A percentile compares a stretch with the other conserved stretches of the same genome.
Conservation (phyloP, 2,888 invertebrate genomes). For the Anagyrus pseudococci region DNA sequence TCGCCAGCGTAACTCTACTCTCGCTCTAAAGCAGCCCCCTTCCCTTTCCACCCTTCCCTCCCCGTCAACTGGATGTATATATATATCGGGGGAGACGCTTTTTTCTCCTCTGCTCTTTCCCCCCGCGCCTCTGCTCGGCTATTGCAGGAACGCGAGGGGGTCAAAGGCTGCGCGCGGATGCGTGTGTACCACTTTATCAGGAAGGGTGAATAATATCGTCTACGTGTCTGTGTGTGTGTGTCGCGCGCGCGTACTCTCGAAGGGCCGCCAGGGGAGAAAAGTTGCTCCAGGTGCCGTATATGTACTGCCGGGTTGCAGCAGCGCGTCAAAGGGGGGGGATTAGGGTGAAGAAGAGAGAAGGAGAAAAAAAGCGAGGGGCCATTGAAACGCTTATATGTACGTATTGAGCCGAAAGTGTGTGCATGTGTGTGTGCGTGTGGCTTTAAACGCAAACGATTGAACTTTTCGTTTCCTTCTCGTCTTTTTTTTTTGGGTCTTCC, state of each 20-base stretch:
- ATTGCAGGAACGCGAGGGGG: slow-evolving; percentile 2
- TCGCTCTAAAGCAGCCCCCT: neutral
- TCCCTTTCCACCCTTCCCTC: slow-evolving; percentile 10
- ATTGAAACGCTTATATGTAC: too few relatives aligned
- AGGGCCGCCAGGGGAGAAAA: too few relatives aligned
- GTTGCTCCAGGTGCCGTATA: too few relatives aligned
- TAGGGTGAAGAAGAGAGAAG: neutral
- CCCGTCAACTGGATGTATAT: too few relatives aligned
- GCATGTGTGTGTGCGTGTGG: neutral
- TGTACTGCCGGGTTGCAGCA: too few relatives aligned
- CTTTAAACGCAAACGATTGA: too few relatives aligned
- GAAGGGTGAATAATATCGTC: slow-evolving; percentile 28
- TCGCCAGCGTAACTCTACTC: slow-evolving; percentile 30
- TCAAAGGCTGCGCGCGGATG: slow-evolving; percentile 14
- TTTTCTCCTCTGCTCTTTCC: slow-evolving; percentile 5
- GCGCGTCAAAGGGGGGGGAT: too few relatives aligned
- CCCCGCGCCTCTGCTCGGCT: neutral
- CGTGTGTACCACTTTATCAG: neutral
- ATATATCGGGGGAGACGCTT: neutral
- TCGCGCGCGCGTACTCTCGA: neutral
- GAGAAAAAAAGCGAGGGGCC: neutral
- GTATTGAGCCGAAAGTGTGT: too few relatives aligned
- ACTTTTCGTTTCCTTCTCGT: neutral
- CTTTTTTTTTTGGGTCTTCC: neutral
- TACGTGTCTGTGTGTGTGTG: neutral